Evolutionary conservation across 2,888 invertebrate species (phyloP).

Genomic region (Eristalis pertinax): DNA sequence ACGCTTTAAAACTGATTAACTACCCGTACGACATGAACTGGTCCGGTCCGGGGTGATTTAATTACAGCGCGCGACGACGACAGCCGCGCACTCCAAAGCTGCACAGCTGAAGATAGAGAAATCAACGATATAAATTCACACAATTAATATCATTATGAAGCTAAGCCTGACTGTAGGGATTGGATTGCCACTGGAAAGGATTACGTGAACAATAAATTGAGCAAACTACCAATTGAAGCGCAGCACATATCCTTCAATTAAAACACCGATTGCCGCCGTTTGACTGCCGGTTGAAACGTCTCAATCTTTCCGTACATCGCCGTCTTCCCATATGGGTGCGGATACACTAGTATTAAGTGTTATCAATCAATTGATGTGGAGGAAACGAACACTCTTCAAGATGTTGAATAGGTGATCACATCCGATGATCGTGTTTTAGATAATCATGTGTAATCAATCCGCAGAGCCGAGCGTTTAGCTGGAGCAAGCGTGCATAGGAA

Average conservation of each 20-base stretch:
- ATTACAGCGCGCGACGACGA: conserved; percentile 31
- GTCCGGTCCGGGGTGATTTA: conserved; percentile 38
- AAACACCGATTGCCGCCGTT: not conserved
- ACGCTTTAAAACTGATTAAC: conserved; percentile 53
- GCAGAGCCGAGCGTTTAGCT: conserved; percentile 20
- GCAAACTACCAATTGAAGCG: conserved; percentile 46
- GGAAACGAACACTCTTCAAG: conserved; percentile 27
- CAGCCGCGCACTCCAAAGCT: not conserved
- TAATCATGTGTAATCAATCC: conserved; percentile 49
- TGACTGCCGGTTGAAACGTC: conserved; percentile 22
- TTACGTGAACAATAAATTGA: conserved; percentile 54
- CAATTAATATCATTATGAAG: conserved; percentile 52
- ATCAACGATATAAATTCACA: conserved; percentile 49
- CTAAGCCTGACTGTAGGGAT: conserved; percentile 32
- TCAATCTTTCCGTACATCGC: conserved; percentile 38
- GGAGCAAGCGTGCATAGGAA: not conserved
- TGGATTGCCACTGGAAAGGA: no score
- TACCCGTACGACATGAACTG: conserved; percentile 19
- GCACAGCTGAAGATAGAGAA: conserved; percentile 12
- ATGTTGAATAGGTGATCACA: conserved; percentile 23
- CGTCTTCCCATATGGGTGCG: conserved; percentile 30
- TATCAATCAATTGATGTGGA: conserved; percentile 34
- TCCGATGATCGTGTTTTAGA: conserved; percentile 36
- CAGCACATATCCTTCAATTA: conserved; percentile 61
- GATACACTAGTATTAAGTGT: not conserved